Conservation (phyloP, 2,797 vertebrate species). For the Sandelia bainsii region DNA sequence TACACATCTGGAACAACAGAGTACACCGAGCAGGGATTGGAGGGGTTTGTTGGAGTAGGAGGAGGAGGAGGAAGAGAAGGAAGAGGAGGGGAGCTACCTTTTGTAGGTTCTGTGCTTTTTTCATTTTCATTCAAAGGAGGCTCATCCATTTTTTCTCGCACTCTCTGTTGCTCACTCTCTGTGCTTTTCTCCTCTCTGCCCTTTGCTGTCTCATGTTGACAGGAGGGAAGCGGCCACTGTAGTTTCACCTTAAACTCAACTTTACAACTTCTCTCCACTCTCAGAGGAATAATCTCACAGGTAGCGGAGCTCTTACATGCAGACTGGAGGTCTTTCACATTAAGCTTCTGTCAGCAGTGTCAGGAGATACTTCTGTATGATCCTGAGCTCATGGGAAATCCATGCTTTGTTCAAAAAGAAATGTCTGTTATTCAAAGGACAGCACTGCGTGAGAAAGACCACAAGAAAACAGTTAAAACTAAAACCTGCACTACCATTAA, state of each 20-base stretch:
- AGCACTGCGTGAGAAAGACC: not conserved
- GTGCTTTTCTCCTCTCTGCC: slow-evolving; percentile 38
- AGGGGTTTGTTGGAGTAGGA: slow-evolving; percentile 38
- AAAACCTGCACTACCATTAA: not conserved
- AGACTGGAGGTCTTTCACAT: slow-evolving; percentile 38
- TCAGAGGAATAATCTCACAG: slow-evolving; percentile 36
- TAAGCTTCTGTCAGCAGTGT: slow-evolving; percentile 29
- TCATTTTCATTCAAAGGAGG: slow-evolving; percentile 58
- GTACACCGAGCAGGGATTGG: slow-evolving; percentile 46
- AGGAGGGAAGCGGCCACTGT: slow-evolving; percentile 27
- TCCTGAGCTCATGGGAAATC: slow-evolving; percentile 24
- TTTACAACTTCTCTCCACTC: slow-evolving; percentile 38
- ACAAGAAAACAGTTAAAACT: not conserved
- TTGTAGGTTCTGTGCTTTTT: slow-evolving; percentile 26
- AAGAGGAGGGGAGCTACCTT: slow-evolving; percentile 30
- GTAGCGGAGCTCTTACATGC: slow-evolving; percentile 23
- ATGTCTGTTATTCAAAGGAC: slow-evolving; percentile 7
- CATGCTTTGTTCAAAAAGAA: slow-evolving; percentile 1
- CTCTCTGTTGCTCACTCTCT: slow-evolving; percentile 16
- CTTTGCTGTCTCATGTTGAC: slow-evolving; percentile 23
- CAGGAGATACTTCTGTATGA: slow-evolving; percentile 26
- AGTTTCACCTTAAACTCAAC: slow-evolving; percentile 50
- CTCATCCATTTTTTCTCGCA: slow-evolving; percentile 34
- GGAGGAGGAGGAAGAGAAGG: slow-evolving; percentile 18
- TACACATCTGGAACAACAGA: slow-evolving; percentile 84